phyloP scores from a whole-genome alignment of 2,888 invertebrate genomes.

The Aleiodes alternator region DNA sequence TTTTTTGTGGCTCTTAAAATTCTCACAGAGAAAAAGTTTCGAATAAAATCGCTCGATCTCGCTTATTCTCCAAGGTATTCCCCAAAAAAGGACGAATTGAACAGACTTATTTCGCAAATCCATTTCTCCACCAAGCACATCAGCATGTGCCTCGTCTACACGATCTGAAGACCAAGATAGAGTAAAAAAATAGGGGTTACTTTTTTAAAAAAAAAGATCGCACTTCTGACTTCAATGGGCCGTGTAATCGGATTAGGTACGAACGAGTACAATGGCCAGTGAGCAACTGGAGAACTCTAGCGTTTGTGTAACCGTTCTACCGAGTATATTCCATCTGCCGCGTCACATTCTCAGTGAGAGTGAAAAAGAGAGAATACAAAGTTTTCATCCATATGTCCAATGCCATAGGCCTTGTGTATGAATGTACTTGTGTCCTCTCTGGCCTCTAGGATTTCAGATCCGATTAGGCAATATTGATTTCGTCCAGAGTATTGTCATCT shows the following conservation, averaged over 20 bases:
- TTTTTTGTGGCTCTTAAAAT: too few relatives aligned
- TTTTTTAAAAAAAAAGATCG: conserved; percentile 69
- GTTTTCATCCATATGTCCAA: conserved; percentile 43
- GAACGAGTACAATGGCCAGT: conserved; percentile 58
- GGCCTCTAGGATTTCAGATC: conserved; percentile 36
- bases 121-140: too few relatives aligned
- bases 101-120: too few relatives aligned
- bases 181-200: not conserved
- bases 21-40: too few relatives aligned
- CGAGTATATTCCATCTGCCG: conserved; percentile 67
- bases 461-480: conserved; percentile 50
- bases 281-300: conserved; percentile 49
- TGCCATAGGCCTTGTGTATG: conserved; percentile 32
- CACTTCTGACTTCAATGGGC: conserved; percentile 75
- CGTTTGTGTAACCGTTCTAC: conserved; percentile 60
- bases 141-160: conserved; percentile 7
- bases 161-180: conserved; percentile 3
- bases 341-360: conserved; percentile 19
- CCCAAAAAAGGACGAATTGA: too few relatives aligned
- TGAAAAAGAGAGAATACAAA: conserved; percentile 30
- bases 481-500: conserved; percentile 43
- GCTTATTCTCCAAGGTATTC: too few relatives aligned
- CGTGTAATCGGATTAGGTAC: conserved; percentile 74
- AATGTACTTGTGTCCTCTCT: conserved; percentile 18
- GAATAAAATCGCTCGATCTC: too few relatives aligned